Conservation (phyloP, 1,140 invertebrate genomes). For the Scylla paramamosain region DNA sequence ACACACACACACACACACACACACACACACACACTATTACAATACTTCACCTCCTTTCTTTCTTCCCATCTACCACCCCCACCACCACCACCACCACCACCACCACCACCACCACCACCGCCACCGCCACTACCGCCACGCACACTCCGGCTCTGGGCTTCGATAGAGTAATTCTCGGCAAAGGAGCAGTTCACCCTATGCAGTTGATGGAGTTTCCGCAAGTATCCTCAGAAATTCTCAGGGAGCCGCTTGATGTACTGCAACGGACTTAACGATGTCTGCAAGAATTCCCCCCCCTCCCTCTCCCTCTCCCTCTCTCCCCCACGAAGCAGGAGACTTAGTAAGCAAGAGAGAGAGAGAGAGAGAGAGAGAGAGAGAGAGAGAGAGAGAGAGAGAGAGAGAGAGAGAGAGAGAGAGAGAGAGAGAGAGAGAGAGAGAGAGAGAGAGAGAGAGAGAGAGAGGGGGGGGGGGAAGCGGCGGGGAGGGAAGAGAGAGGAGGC, state of each 20-base stretch:
- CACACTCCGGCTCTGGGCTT: neutral
- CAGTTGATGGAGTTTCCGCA: constrained; percentile 61
- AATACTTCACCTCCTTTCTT: neutral
- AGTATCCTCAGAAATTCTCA: constrained; percentile 62
- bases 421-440: too few species aligned
- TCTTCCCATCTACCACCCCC: neutral
- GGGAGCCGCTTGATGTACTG: constrained; percentile 48
- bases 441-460: too few species aligned
- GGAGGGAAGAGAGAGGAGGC: too few species aligned
- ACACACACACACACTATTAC: neutral
- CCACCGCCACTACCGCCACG: neutral
- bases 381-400: too few species aligned
- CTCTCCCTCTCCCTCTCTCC: neutral
- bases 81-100: neutral
- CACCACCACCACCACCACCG: too few species aligned
- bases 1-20: too few species aligned
- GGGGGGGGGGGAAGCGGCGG: too few species aligned
- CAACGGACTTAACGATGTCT: constrained; percentile 57
- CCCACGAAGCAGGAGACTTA: neutral
- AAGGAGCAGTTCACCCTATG: constrained; percentile 58
- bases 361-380: too few species aligned
- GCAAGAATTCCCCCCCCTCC: constrained; percentile 46
- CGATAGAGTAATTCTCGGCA: constrained; percentile 42
- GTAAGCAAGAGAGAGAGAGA: neutral
- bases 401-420: too few species aligned